phyloP scores from a whole-genome alignment of 2,797 vertebrate species.

The Euthynnus affinis region DNA sequence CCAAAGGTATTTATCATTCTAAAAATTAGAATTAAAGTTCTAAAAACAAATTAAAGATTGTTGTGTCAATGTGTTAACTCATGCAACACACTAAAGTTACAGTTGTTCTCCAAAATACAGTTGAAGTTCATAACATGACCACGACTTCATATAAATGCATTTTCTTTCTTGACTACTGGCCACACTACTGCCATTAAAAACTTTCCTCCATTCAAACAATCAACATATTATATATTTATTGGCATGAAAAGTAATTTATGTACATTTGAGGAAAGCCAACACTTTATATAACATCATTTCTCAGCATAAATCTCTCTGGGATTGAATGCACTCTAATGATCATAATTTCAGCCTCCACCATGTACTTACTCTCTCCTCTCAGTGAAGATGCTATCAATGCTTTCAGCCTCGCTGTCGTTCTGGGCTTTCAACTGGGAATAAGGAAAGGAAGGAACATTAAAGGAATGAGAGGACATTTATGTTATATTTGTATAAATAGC shows the following conservation, averaged over 20 bases:
- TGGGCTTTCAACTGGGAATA: constrained; percentile 91
- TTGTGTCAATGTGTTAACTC: neutral
- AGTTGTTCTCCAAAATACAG: neutral
- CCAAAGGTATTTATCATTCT: neutral
- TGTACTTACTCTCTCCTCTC: constrained; percentile 94
- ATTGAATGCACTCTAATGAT: neutral
- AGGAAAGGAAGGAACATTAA: neutral
- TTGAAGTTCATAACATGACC: neutral
- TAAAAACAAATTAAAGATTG: neutral
- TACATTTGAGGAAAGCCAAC: neutral
- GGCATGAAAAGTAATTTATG: too few species aligned
- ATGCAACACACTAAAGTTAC: neutral
- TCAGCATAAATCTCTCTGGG: neutral
- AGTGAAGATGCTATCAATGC: constrained; percentile 94
- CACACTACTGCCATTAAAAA: neutral
- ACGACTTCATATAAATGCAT: too few species aligned
- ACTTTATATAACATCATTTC: neutral
- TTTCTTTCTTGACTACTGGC: too few species aligned
- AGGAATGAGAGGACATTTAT: neutral
- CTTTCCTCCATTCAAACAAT: neutral
- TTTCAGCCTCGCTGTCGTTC: constrained; percentile 92
- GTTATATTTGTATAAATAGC: neutral
- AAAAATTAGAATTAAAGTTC: neutral
- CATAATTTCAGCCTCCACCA: neutral
- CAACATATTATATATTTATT: too few species aligned